Conservation (phyloP, 2,797 vertebrate genomes). For the Bovichtus diacanthus region DNA sequence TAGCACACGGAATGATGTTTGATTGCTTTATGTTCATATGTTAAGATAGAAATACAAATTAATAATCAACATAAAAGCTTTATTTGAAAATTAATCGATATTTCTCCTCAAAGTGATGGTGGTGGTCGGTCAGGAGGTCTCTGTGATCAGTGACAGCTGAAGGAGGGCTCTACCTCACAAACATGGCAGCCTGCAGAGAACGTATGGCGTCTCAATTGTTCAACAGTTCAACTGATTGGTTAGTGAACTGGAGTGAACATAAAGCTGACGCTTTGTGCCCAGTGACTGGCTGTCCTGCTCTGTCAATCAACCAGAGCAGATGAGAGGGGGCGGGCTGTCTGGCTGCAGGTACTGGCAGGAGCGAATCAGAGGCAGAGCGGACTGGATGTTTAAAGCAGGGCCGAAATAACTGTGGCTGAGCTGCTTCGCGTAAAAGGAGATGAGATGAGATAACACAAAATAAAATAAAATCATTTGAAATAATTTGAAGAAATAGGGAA, state of each 20-base stretch:
- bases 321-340: not conserved
- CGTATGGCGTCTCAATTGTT: constrained; percentile 70
- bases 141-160: not conserved
- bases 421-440: not conserved
- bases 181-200: constrained; percentile 59
- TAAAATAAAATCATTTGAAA: too few relatives aligned
- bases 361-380: not conserved
- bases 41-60: not conserved
- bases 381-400: not conserved
- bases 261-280: constrained; percentile 78
- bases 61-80: not conserved
- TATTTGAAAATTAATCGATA: not conserved
- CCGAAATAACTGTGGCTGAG: not conserved
- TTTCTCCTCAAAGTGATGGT: not conserved
- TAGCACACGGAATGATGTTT: too few relatives aligned
- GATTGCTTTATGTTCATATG: too few relatives aligned
- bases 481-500: too few relatives aligned
- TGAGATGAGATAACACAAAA: too few relatives aligned
- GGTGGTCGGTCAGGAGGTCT: not conserved
- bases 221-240: constrained; percentile 61
- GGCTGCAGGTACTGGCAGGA: constrained; percentile 59
- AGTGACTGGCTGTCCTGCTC: constrained; percentile 61
- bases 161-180: constrained; percentile 58
- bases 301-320: constrained; percentile 60
- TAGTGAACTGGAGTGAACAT: constrained; percentile 72